Percentiles rank a stretch among this genome's conserved stretches.
phyloP scores from a whole-genome alignment of 2,888 invertebrate genomes.

The Anaspis maculata region DNA sequence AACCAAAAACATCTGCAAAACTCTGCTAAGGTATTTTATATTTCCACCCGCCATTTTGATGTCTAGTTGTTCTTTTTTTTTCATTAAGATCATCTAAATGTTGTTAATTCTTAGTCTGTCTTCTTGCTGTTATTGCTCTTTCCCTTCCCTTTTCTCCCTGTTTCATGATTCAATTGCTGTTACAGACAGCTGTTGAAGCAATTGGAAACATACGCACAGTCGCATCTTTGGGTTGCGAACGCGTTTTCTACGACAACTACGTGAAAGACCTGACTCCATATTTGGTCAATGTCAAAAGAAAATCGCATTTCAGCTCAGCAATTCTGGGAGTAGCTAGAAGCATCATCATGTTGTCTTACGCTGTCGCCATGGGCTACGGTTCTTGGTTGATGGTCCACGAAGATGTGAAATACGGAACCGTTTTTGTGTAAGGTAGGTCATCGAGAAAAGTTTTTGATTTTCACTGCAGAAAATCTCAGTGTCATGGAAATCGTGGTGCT shows the following conservation, averaged over 20 bases:
- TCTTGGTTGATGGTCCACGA: constrained; percentile 56
- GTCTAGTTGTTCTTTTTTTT: too few species aligned
- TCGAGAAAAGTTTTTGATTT: too few species aligned
- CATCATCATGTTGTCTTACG: constrained; percentile 60
- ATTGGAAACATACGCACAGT: constrained; percentile 69
- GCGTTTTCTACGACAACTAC: constrained; percentile 55
- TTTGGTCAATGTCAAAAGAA: constrained; percentile 47
- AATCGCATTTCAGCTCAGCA: constrained; percentile 56
- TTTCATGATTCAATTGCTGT: too few species aligned
- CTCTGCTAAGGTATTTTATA: constrained; percentile 60
- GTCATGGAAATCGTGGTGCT: constrained; percentile 64
- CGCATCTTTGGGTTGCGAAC: constrained; percentile 61
- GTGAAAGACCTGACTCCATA: constrained; percentile 51
- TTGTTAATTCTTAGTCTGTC: too few species aligned
- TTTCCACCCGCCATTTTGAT: background rate
- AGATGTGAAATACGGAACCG: constrained; percentile 34
- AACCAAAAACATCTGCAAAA: constrained; percentile 62
- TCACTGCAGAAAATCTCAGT: too few species aligned
- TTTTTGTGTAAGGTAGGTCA: constrained; percentile 73
- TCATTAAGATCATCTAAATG: too few species aligned
- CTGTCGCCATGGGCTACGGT: constrained; percentile 63
- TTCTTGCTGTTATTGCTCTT: too few species aligned
- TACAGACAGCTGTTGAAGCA: constrained; percentile 65
- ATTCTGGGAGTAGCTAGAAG: constrained; percentile 63
- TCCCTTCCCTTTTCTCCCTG: too few species aligned